These are phyloP conservation scores for Pteromalus puparum DNA, from an alignment of 1,140 invertebrate genomes.

Conservation along the genomic window DNA sequence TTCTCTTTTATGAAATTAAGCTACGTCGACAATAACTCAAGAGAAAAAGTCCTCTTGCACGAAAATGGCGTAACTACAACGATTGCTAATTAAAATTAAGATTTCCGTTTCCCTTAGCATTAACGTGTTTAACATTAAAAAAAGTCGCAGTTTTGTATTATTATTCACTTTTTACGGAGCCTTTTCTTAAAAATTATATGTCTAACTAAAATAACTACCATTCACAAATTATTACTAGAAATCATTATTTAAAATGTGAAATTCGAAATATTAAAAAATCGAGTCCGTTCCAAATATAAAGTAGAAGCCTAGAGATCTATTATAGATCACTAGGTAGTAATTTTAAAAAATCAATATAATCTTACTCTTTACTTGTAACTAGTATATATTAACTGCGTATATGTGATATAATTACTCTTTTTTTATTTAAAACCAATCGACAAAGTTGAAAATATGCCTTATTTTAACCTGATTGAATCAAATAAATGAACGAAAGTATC, in stretches of 20 bases:
- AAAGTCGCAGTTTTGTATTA: not conserved
- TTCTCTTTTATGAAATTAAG: conserved; percentile 5
- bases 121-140: not conserved
- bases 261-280: not conserved
- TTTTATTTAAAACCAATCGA: conserved; percentile 21
- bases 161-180: not conserved
- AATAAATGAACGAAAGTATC: not conserved
- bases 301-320: not conserved
- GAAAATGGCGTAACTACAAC: conserved; percentile 21
- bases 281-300: conserved; percentile 3
- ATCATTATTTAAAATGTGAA: conserved; percentile 4
- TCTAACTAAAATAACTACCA: not conserved
- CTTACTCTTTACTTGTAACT: not conserved
- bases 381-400: not conserved
- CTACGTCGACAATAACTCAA: conserved; percentile 36
- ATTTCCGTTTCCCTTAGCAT: not conserved
- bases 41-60: not conserved
- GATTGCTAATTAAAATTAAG: conserved; percentile 17
- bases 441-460: conserved; percentile 1
- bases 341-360: conserved; percentile 1
- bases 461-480: conserved; percentile 8
- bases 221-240: conserved; percentile 5
- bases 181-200: not conserved
- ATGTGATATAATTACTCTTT: conserved; percentile 26
- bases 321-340: not conserved